Base-by-base conservation (phyloP, 23 tunicate genomes). In the Diplosoma virens region DNA sequence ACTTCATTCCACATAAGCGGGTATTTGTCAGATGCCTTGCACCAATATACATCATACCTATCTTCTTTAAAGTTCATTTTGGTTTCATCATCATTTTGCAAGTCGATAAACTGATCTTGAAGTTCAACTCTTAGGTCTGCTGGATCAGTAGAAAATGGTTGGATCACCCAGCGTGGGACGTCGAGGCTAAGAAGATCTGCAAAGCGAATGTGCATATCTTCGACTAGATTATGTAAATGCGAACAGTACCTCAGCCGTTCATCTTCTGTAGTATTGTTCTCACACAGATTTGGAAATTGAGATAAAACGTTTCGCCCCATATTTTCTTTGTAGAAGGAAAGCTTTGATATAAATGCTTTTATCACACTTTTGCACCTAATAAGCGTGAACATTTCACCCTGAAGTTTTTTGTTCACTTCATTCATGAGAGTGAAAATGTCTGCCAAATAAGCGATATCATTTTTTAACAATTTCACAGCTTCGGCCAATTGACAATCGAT, bases 321-420 rank as follows among this genome's bases (percentile, higher is more conserved):
- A 63, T 63, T 63, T 28, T 63, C 36, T 26, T 63, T 63, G 70
- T 63, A 63, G 20, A 63, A 29, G 5, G 27, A 25, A 25, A 31
- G 53, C 27, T 74, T 74, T 21, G 76, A 70, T 24, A 70, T 70
- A 70, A 45, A 70, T 70, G 76, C 26, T 17, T 4, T 70, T 36
- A 41, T 74, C 36, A 63, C 16, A 28, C 70, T 63, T 63, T 63
- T 63, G 53, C 76, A 66, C 53, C 76, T 66, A 29, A 77, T 37
- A 66, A 77, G 76, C 53, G 76, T 67, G 59, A 67, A 67, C 77
- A 67, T 79, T 79, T 67, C 76, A 45, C 83, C 77, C 48, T 67
- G 82, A 79, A 79, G 83, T 67, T 79, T 67, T 67, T 67, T 26
- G 83, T 79, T 79, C 60, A 79, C 76, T 67, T 68, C 77, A 79